These are phyloP conservation scores for Cordilura impudica DNA, from an alignment of 2,888 invertebrate species.

Conservation along the genomic window DNA sequence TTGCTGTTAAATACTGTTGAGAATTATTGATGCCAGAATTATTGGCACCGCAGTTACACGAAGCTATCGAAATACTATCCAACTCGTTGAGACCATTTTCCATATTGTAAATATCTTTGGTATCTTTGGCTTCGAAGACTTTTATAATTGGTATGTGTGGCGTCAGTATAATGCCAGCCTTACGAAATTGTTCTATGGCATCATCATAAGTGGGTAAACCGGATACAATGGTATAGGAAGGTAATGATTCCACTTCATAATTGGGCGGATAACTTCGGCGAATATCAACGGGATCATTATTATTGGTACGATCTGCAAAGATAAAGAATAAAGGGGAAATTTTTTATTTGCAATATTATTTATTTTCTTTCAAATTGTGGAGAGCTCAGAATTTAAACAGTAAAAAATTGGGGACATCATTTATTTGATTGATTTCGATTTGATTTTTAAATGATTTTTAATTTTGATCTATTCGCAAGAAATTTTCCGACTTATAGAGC, in stretches of 20 bases:
- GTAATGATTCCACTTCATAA: conserved; percentile 80
- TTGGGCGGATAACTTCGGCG: conserved; percentile 76
- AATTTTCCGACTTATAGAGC: no score
- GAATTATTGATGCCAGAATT: conserved; percentile 1
- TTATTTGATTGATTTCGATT: no score
- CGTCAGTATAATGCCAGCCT: conserved; percentile 75
- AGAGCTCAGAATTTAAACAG: no score
- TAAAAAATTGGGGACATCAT: no score
- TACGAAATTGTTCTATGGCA: conserved; percentile 81
- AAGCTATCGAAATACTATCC: conserved; percentile 71
- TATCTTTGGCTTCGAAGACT: conserved; percentile 72
- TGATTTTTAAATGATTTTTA: no score
- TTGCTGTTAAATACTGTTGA: conserved; percentile 32
- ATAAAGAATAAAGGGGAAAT: conserved; percentile 35
- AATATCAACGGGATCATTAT: conserved; percentile 72
- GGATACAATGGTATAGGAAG: conserved; percentile 83
- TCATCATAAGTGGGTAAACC: conserved; percentile 83
- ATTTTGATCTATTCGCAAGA: no score
- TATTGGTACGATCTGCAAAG: conserved; percentile 78
- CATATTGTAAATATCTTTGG: conserved; percentile 53
- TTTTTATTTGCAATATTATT: conserved; percentile 25
- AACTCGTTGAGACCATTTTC: conserved; percentile 63
- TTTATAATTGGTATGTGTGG: conserved; percentile 75
- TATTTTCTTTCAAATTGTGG: no score
- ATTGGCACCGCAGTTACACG: no score